phyloP scores from a whole-genome alignment of 2,113 vertebrate genomes.

The Nycticorax nycticorax region DNA sequence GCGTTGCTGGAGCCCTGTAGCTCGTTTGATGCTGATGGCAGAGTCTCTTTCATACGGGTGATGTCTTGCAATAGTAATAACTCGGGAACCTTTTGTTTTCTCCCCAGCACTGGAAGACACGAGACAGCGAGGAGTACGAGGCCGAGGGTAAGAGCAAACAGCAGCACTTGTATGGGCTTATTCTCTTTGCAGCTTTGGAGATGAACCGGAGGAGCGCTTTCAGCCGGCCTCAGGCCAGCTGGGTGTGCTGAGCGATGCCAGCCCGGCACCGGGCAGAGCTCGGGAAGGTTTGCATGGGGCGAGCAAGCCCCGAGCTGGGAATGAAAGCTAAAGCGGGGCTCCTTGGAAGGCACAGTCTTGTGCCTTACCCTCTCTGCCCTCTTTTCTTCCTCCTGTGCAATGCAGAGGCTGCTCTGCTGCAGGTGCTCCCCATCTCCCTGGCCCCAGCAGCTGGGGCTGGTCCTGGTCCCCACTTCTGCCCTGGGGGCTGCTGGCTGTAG shows the following conservation, averaged over 20 bases:
- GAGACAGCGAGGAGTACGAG: constrained; percentile 88
- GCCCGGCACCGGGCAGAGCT: background rate
- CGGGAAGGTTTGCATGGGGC: fast-evolving
- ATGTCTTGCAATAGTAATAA: background rate
- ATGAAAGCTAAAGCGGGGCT: fast-evolving
- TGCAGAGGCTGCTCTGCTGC: background rate
- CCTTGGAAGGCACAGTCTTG: background rate
- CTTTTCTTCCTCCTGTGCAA: background rate
- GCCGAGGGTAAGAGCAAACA: constrained; percentile 84
- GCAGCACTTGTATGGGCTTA: fast-evolving
- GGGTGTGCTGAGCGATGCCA: background rate
- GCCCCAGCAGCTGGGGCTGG: background rate
- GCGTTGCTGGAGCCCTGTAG: background rate
- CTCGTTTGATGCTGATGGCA: background rate
- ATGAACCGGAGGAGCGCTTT: background rate
- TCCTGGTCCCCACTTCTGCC: background rate
- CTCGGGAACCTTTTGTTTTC: background rate
- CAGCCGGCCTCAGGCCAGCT: background rate
- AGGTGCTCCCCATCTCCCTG: background rate
- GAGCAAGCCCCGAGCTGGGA: background rate
- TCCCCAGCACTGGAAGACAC: constrained; percentile 84
- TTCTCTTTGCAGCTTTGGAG: background rate
- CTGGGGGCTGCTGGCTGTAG: background rate
- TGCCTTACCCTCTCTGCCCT: background rate
- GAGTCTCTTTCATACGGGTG: background rate